Evolutionary conservation across 2,113 vertebrate genomes (phyloP).

Genomic region (Campylomormyrus tamandua): DNA sequence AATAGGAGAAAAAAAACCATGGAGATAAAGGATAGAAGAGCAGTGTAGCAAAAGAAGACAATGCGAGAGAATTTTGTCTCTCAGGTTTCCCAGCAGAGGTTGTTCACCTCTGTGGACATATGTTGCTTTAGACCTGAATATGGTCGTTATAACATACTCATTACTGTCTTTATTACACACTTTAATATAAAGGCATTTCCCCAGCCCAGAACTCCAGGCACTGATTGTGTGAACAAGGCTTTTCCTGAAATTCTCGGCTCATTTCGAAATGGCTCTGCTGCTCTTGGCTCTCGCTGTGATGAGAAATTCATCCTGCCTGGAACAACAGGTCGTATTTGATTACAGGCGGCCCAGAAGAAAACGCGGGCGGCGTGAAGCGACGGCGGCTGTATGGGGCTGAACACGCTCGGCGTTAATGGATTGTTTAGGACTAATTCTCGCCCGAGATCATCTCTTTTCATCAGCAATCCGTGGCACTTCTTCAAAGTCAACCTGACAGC

Average conservation of each 20-base stretch:
- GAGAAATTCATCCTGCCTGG: constrained; percentile 63
- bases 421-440: constrained; percentile 8
- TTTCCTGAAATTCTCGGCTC: neutral
- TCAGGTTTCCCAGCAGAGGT: neutral
- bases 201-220: neutral
- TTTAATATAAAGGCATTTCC: neutral
- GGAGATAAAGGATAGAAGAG: neutral
- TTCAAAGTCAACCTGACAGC: constrained; percentile 15
- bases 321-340: constrained; percentile 58
- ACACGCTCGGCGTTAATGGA: neutral
- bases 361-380: constrained; percentile 23
- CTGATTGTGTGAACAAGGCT: neutral
- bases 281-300: constrained; percentile 42
- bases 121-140: neutral
- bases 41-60: neutral
- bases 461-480: neutral
- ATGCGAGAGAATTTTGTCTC: neutral
- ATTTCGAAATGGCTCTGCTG: neutral
- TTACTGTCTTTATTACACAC: neutral
- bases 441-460: neutral
- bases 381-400: constrained; percentile 31
- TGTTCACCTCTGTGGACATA: neutral
- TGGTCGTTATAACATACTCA: neutral
- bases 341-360: constrained; percentile 47
- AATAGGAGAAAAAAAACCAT: neutral